Evolutionary conservation across 2,113 vertebrate species (phyloP).

Genomic region (human): DNA sequence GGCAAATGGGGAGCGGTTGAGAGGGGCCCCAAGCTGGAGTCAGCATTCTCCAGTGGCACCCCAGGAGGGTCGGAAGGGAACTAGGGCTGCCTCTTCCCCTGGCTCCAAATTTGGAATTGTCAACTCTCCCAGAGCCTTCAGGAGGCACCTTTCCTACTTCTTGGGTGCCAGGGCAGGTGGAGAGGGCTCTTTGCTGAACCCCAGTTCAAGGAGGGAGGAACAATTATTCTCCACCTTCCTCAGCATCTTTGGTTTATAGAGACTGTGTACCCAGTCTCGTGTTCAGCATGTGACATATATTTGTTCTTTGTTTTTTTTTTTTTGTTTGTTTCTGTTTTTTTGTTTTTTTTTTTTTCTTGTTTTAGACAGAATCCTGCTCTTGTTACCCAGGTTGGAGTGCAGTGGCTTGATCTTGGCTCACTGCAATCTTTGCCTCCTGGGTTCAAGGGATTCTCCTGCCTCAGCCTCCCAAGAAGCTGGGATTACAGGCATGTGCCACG

Average conservation of each 20-base stretch:
- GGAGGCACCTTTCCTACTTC: not conserved
- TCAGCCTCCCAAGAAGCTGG: too few species aligned
- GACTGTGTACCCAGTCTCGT: not conserved
- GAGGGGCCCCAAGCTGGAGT: conserved; percentile 78
- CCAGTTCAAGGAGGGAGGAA: not conserved
- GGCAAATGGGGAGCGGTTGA: conserved; percentile 75
- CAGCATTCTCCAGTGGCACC: conserved; percentile 67
- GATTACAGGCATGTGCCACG: too few species aligned
- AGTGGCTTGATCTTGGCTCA: too few species aligned
- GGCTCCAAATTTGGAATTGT: not conserved
- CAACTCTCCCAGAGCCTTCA: not conserved
- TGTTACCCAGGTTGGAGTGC: too few species aligned
- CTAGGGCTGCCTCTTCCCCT: not conserved
- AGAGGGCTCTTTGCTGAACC: not conserved
- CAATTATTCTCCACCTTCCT: not conserved
- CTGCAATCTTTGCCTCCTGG: too few species aligned
- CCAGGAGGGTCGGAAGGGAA: conserved; percentile 49
- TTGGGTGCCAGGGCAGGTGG: not conserved
- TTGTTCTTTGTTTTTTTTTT: not conserved
- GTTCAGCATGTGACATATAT: not conserved
- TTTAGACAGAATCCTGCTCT: too few species aligned
- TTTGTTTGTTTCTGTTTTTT: too few species aligned
- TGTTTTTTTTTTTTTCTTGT: too few species aligned
- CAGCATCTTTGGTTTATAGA: not conserved
- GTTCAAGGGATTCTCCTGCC: too few species aligned